Evolutionary conservation across 2,797 vertebrate genomes (phyloP), one percentile per base, ranked within the genome.

Genomic region (Acanthurus leucopareius): DNA sequence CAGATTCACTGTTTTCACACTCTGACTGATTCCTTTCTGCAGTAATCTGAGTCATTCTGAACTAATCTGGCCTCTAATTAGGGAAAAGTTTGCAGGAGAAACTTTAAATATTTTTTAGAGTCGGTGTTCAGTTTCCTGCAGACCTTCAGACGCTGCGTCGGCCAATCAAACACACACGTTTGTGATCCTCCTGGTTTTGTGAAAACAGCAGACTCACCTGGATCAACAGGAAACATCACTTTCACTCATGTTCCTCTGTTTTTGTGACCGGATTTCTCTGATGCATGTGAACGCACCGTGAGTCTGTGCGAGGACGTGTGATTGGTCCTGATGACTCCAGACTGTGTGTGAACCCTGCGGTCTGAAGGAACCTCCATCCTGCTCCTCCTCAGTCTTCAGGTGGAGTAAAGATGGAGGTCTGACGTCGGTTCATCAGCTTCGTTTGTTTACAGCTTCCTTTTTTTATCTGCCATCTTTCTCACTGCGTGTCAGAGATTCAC

Each of bases 401-500:
- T 3, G 38, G 44, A 66, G 60, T 51, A 15, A 5, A 10, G 20
- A 14, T 4, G 20, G 44, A 69, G 48, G 44, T 28, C 1, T 2
- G 7, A 42, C 17, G 0, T 17, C 19, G 20, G 15, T 60, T 40
- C 6, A 17, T 25, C 17, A 4, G 44, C n/a, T 68, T 65, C 42
- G 16, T 53, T 73, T 82, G 90, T 91, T 91, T 88, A 90, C 86
- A 88, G 67, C 60, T 79, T 71, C 62, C 7, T 68, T 38, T 58
- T 20, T n/a, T 66, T 68, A 17, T 48, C 16, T 49, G 47, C 22
- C 56, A 3, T 69, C 19, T 52, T 35, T 57, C 3, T 25, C 25
- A 25, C 25, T 25, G 25, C 3, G 19, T 62, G 14, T 35, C 28
- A 28, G 61, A 51, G n/a, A n/a, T 25, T 25, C 25, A 25, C 25